Conservation (phyloP, 2,888 invertebrate species). For the Xestia rhomboidea region DNA sequence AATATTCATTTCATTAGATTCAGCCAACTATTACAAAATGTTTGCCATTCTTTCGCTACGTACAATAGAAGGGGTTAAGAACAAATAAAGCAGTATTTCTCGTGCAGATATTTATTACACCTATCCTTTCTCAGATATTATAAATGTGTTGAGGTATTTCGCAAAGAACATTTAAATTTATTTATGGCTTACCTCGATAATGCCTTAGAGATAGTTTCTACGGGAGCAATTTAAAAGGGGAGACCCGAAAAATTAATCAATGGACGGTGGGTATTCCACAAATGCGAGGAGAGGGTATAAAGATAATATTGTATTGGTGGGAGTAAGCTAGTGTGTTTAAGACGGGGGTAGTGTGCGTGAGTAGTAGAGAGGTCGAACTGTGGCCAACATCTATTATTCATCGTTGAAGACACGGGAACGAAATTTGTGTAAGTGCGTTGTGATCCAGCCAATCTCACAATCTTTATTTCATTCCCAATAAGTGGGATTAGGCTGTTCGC, state of each 20-base stretch:
- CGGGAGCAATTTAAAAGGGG: constrained; percentile 56
- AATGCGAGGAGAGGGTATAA: constrained; percentile 52
- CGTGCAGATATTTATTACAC: constrained; percentile 47
- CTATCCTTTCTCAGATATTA: constrained; percentile 47
- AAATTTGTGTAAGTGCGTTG: constrained; percentile 90
- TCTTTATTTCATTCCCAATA: constrained; percentile 89
- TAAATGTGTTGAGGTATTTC: constrained; percentile 57
- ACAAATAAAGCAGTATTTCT: constrained; percentile 40
- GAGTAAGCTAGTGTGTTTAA: constrained; percentile 62
- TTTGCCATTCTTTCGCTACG: constrained; percentile 19
- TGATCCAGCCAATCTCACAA: constrained; percentile 88
- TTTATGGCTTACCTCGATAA: constrained; percentile 56
- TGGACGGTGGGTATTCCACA: constrained; percentile 57
- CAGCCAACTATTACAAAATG: constrained; percentile 9
- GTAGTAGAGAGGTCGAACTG: constrained; percentile 75
- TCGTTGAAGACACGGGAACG: constrained; percentile 87
- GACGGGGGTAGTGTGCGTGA: constrained; percentile 65
- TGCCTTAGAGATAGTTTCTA: constrained; percentile 55
- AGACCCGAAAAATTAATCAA: constrained; percentile 65
- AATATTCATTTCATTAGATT: constrained; percentile 44
- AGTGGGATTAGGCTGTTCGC: constrained; percentile 86
- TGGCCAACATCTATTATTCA: constrained; percentile 88
- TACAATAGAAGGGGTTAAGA: constrained; percentile 19
- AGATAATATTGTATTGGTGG: constrained; percentile 67
- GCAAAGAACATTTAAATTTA: constrained; percentile 54